These are phyloP conservation scores for Sinopyrophorus schimmeli DNA, from an alignment of 2,888 invertebrate species.

Conservation along the genomic window DNA sequence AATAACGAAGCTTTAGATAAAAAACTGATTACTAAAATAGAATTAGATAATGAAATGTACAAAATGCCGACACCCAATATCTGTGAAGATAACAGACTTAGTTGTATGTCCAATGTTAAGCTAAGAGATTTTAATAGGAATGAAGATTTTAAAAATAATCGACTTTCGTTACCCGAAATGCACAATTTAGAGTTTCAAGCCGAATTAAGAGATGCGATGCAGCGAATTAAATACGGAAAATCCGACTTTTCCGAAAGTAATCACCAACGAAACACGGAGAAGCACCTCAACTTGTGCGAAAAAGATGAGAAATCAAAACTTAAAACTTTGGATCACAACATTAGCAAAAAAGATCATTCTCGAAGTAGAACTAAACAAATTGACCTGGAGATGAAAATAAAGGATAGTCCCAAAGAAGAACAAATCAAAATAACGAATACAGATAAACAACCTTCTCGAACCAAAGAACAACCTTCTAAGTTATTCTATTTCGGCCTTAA, in stretches of 20 bases:
- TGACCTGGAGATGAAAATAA: slow-evolving; percentile 59
- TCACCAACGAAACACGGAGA: too few species aligned
- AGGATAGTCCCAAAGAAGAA: slow-evolving; percentile 67
- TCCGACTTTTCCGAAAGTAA: slow-evolving; percentile 27
- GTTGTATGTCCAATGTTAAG: slow-evolving; percentile 13
- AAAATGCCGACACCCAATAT: slow-evolving; percentile 21
- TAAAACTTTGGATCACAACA: slow-evolving; percentile 53
- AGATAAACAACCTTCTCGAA: slow-evolving; percentile 43
- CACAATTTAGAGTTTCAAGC: slow-evolving; percentile 60
- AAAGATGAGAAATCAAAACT: slow-evolving; percentile 58
- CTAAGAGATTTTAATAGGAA: slow-evolving; percentile 20
- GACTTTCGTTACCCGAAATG: slow-evolving; percentile 49
- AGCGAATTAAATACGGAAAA: slow-evolving; percentile 44
- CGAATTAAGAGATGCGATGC: slow-evolving; percentile 56
- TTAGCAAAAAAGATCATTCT: slow-evolving; percentile 56
- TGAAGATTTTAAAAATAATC: slow-evolving; percentile 34
- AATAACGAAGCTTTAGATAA: slow-evolving; percentile 32
- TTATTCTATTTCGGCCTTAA: slow-evolving; percentile 83
- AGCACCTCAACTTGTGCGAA: slow-evolving; percentile 49
- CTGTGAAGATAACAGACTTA: slow-evolving; percentile 17
- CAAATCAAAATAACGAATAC: slow-evolving; percentile 64
- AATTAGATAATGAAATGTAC: slow-evolving; percentile 7
- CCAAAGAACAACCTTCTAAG: slow-evolving; percentile 54
- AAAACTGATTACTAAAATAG: slow-evolving; percentile 15
- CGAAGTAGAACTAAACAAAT: slow-evolving; percentile 58